Base-by-base conservation (phyloP, 2,797 vertebrate species). In the Peromyscus aztecus region DNA sequence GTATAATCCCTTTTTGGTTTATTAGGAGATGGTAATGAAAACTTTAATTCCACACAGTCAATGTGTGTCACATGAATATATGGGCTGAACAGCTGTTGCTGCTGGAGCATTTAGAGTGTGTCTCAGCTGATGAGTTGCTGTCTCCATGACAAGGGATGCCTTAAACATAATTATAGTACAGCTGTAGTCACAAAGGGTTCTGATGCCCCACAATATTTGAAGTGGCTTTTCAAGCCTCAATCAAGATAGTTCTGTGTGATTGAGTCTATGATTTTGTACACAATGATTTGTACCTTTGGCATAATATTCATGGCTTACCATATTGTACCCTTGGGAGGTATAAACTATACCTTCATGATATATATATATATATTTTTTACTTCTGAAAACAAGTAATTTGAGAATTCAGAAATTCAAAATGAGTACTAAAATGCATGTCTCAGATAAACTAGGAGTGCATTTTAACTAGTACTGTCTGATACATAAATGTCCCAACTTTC, bases 11-110 rank as follows among this genome's bases (percentile, higher is more conserved):
- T 95, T 97, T 96, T 96, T 92, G n/a, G 77, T 96, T 98, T 98
- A 97, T 97, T 98, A 97, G 96, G 97, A 95, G 89, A 94, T 77
- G 91, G 95, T 97, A 98, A 88, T 95, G 98, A 98, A 97, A 95
- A 96, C 97, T 98, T 98, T 97, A 96, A 97, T 98, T 98, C 94
- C 91, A 37, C 93, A 85, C 95, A 98, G 97, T 97, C 98, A 94
- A 98, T 97, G 76, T 95, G 90, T 93, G 96, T 97, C 95, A 96
- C 97, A 97, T 95, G 97, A 97, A 97, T 98, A 98, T 97, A 98
- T 96, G 96, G 98, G 92, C 91, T 85, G 81, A 98, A 97, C 98
- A 98, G 98, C 98, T 98, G 98, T 97, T 98, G 97, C 97, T 96
- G 63, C 75, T 93, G 96, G 75, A 96, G 97, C 92, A 96, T 97